Conservation (phyloP, 2,797 vertebrate species). For the Rhynchotus rufescens region DNA sequence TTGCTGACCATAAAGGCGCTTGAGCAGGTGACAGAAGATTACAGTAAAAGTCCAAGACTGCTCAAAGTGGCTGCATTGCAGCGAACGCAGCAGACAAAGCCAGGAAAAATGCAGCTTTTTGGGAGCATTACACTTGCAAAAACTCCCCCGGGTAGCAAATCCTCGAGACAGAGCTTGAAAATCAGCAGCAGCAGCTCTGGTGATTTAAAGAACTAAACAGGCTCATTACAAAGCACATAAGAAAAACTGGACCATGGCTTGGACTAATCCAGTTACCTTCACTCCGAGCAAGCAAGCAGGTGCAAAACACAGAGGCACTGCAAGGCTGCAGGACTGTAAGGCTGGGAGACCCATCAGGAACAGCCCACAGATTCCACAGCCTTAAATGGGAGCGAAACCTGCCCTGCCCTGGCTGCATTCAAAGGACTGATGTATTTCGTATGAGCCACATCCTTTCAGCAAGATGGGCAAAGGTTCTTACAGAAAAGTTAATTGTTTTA, state of each 20-base stretch:
- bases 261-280: not conserved
- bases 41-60: not conserved
- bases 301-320: not conserved
- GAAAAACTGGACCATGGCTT: not conserved
- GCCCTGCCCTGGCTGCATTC: not conserved
- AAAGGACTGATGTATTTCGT: not conserved
- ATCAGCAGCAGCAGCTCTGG: not conserved
- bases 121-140: not conserved
- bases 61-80: not conserved
- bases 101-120: not conserved
- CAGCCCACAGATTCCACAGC: not conserved
- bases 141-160: not conserved
- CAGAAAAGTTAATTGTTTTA: not conserved
- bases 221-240: not conserved
- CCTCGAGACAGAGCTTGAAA: not conserved
- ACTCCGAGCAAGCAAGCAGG: not conserved
- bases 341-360: not conserved
- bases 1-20: not conserved
- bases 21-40: not conserved
- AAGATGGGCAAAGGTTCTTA: not conserved
- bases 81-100: not conserved
- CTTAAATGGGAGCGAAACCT: not conserved
- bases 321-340: not conserved
- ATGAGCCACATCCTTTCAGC: not conserved
- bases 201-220: not conserved